phyloP scores from a whole-genome alignment of 2,797 vertebrate genomes.

The Clarias platycephalus region DNA sequence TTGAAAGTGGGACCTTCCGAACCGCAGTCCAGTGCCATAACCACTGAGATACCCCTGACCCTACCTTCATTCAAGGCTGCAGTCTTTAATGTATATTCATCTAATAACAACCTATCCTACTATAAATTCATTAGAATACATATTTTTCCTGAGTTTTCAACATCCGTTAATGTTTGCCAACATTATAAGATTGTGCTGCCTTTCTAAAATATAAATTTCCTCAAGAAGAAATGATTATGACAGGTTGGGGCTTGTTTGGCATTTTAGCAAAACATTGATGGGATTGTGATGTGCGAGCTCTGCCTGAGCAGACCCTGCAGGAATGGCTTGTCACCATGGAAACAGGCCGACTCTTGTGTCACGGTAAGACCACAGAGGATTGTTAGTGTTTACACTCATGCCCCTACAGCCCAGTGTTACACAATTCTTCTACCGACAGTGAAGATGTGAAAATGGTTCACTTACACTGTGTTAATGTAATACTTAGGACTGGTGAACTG shows the following conservation, averaged over 20 bases:
- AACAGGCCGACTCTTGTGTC: conserved; percentile 68
- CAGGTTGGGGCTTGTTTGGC: conserved; percentile 25
- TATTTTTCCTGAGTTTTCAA: background rate
- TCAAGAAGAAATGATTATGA: background rate
- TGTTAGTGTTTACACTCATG: conserved; percentile 45
- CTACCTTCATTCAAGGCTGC: background rate
- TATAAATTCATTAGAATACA: background rate
- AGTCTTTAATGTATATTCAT: background rate
- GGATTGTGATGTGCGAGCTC: conserved; percentile 39
- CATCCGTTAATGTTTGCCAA: background rate
- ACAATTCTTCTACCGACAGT: conserved; percentile 14
- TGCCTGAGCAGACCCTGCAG: conserved; percentile 62
- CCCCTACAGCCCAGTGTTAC: conserved; percentile 17
- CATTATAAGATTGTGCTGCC: background rate
- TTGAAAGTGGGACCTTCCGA: too few species aligned
- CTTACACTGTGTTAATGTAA: background rate
- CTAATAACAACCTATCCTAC: background rate
- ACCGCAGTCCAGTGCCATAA: too few species aligned
- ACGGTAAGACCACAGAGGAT: conserved; percentile 39
- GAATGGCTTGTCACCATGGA: conserved; percentile 72
- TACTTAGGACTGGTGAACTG: background rate
- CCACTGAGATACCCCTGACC: too few species aligned
- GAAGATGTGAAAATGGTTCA: conserved; percentile 33
- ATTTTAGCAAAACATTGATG: conserved; percentile 50
- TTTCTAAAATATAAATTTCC: background rate